These are phyloP conservation scores for Leucosticte australis DNA, from an alignment of 2,113 vertebrate genomes.

Conservation along the genomic window DNA sequence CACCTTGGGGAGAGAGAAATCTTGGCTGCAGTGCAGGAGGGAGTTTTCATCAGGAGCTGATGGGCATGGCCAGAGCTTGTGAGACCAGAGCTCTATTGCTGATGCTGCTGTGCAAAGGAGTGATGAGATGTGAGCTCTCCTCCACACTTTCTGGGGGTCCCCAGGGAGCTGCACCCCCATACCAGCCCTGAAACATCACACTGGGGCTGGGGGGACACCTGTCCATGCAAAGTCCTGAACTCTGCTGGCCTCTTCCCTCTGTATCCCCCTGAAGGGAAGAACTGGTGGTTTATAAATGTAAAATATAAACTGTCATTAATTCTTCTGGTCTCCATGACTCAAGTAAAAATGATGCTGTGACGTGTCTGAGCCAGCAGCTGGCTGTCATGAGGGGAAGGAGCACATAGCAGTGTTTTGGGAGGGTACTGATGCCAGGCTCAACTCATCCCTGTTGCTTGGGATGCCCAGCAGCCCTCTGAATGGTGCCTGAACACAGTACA, in stretches of 20 bases:
- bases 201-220: rapidly evolving
- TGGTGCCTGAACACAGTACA: no score
- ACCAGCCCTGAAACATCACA: not conserved
- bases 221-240: not conserved
- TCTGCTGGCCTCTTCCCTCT: not conserved
- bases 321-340: not conserved
- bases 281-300: not conserved
- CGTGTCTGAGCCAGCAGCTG: not conserved
- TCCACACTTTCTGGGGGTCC: not conserved
- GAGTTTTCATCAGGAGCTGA: not conserved
- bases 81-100: not conserved
- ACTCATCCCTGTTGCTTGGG: not conserved
- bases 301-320: not conserved
- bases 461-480: not conserved
- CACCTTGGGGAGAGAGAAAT: not conserved
- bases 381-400: not conserved
- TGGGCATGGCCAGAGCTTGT: not conserved
- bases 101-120: not conserved
- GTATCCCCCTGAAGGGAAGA: not conserved
- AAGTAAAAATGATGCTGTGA: not conserved
- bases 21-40: not conserved
- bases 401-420: not conserved
- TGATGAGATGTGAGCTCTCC: not conserved
- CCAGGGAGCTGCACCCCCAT: rapidly evolving
- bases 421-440: not conserved